These are phyloP conservation scores for Caenorhabditis sp. DNA, from an alignment of 2,888 invertebrate species.

Conservation along the genomic window DNA sequence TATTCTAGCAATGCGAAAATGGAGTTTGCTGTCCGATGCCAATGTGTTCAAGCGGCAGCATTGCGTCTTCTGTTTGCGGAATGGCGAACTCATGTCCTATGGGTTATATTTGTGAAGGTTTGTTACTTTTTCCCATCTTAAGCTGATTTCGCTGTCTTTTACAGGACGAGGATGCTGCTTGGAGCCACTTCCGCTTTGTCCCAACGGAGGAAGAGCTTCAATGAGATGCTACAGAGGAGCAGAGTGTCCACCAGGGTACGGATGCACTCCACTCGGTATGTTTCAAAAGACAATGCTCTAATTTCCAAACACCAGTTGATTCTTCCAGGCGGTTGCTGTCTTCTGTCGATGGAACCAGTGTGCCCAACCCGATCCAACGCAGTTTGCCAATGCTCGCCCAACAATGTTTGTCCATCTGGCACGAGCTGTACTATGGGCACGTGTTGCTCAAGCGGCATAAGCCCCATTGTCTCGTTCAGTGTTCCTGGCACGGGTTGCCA, in stretches of 20 bases:
- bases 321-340: constrained; percentile 80
- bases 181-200: constrained; percentile 81
- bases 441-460: constrained; percentile 75
- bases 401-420: constrained; percentile 79
- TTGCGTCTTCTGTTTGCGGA: constrained; percentile 79
- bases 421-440: constrained; percentile 80
- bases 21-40: constrained; percentile 82
- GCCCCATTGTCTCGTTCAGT: constrained; percentile 62
- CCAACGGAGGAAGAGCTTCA: constrained; percentile 79
- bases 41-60: constrained; percentile 75
- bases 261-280: constrained; percentile 75
- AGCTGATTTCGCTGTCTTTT: not conserved
- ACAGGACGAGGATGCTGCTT: constrained; percentile 80
- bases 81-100: constrained; percentile 80
- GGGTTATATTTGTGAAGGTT: constrained; percentile 80
- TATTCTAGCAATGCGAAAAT: constrained; percentile 77
- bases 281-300: not conserved
- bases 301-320: not conserved
- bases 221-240: constrained; percentile 78
- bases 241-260: constrained; percentile 81
- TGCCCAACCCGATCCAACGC: constrained; percentile 76
- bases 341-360: constrained; percentile 77
- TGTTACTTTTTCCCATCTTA: not conserved
- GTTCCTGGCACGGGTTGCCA: constrained; percentile 79
- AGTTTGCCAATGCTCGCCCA: constrained; percentile 82